Percentiles rank a stretch among this genome's conserved stretches.
Conservation (phyloP, 2,113 vertebrate genomes). For the Chlorodrepanis virens region DNA sequence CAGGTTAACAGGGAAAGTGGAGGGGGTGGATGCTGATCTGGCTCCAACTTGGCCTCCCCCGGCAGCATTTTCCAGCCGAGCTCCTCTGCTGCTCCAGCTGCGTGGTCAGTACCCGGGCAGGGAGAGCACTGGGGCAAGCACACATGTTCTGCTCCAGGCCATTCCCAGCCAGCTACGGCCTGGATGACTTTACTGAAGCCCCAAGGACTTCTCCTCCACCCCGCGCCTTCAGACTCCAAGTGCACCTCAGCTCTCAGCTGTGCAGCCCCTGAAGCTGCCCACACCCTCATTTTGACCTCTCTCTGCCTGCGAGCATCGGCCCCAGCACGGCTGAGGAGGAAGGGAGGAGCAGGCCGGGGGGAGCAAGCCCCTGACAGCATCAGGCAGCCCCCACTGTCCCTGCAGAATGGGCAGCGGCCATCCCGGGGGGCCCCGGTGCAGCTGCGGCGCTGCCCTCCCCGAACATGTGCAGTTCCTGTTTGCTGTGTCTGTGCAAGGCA, state of each 20-base stretch:
- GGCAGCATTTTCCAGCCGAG: neutral
- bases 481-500: constrained; percentile 72
- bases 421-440: constrained; percentile 40
- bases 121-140: constrained; percentile 3
- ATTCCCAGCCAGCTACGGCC: constrained; percentile 1
- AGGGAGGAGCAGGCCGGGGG: constrained; percentile 61
- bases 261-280: constrained; percentile 60
- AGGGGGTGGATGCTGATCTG: neutral
- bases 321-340: constrained; percentile 68
- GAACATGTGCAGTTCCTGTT: constrained; percentile 76
- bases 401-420: constrained; percentile 38
- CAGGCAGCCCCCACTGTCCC: constrained; percentile 50
- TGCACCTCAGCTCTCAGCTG: constrained; percentile 69
- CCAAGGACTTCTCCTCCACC: constrained; percentile 34
- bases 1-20: neutral
- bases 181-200: constrained; percentile 14
- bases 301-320: constrained; percentile 61
- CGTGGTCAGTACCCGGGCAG: neutral
- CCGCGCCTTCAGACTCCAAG: neutral
- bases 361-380: constrained; percentile 50
- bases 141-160: constrained; percentile 52
- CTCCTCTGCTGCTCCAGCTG: neutral
- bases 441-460: constrained; percentile 67
- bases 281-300: constrained; percentile 73
- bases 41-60: neutral